These are phyloP conservation scores for Chaetura pelagica DNA, from an alignment of 2,113 vertebrate species.

Conservation along the genomic window DNA sequence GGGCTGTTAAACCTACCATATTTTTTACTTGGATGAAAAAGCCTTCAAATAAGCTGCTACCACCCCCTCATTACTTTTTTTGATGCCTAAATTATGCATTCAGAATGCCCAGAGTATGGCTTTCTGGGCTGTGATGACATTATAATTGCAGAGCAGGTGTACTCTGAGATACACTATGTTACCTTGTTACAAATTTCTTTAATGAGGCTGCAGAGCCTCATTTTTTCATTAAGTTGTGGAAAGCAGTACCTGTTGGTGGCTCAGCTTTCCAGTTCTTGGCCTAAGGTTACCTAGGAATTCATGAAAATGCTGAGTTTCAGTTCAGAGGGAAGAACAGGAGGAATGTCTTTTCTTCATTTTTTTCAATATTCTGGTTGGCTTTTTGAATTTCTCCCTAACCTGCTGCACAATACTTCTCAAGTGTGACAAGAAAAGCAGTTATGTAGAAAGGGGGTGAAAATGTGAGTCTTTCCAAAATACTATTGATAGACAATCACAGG, in stretches of 20 bases:
- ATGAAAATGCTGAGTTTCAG: background rate
- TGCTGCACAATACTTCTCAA: background rate
- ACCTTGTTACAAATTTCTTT: background rate
- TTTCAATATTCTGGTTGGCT: background rate
- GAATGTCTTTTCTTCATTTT: background rate
- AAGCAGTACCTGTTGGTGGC: background rate
- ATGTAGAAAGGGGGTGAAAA: background rate
- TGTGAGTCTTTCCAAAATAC: background rate
- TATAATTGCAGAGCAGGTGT: background rate
- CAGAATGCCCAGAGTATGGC: background rate
- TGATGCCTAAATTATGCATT: background rate
- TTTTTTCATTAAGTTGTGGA: background rate
- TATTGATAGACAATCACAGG: background rate
- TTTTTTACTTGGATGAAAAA: conserved; percentile 19
- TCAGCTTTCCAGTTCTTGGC: background rate
- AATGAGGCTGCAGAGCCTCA: background rate
- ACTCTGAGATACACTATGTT: background rate
- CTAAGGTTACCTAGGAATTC: background rate
- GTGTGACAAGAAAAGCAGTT: background rate
- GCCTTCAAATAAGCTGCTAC: background rate
- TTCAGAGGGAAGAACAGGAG: background rate
- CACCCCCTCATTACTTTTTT: background rate
- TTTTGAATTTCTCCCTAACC: background rate
- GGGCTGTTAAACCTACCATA: background rate
- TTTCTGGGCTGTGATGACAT: background rate